Evolutionary conservation across 1,140 invertebrate species (phyloP), one percentile per base, ranked within the genome.

Genomic region (Camponotus pennsylvanicus): DNA sequence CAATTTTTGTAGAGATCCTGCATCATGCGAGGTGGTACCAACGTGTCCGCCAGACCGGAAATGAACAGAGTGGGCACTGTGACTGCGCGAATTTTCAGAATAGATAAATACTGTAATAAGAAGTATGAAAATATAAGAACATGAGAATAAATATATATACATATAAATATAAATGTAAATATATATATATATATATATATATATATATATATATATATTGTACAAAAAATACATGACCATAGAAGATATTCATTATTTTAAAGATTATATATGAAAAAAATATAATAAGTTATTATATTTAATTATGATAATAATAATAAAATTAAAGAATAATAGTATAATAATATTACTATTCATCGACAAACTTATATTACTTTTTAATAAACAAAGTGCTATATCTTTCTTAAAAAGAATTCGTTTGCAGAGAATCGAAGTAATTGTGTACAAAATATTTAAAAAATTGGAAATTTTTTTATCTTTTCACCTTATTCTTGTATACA

Each of bases 21-120:
- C 96, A 98, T 98, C 98, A 99, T 99, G 66, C 94, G 91, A 7
- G 97, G 97, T 61, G 98, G 98, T 49, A 99, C 98, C 70, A 99
- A 94, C 37, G 96, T 96, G 95, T 99, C 98, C 34, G 97, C 96
- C 83, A 97, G 95, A 21, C 98, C 98, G 73, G 97, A 98, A 92
- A 98, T 96, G 92, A 98, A 97, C 89, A 98, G 94, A 59, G 96
- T 97, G 59, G 98, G 97, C 61, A 97, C 95, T 73, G 96, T 95
- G 42, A 98, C 93, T 52, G 96, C 96, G 63, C 94, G 93, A 76
- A 98, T 96, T 96, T 98, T 98, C 57, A 95, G 94, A 78, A 96
- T 92, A 34, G 97, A 98, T 91, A 97, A 92, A 93, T 96, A 98
- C 97, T 98, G 93, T 9, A 97, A 97, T 77, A 57, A 87, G 5